These are phyloP conservation scores for Drosophila repleta DNA, from an alignment of 1,140 invertebrate genomes.

Conservation along the genomic window DNA sequence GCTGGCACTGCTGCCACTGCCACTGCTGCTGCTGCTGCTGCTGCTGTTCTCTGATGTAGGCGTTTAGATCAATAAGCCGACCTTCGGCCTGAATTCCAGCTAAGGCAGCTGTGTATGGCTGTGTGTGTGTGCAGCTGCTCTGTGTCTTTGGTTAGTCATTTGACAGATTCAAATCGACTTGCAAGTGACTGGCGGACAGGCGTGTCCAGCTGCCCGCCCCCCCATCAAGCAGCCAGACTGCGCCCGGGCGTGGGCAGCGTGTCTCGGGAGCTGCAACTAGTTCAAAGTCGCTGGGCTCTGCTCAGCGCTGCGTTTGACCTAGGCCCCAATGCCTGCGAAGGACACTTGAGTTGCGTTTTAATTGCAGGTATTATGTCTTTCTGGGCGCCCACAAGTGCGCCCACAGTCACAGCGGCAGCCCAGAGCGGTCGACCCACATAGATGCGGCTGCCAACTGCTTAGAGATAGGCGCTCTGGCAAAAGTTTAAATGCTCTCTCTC, in stretches of 20 bases:
- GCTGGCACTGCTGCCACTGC: neutral
- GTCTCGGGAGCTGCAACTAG: conserved; percentile 50
- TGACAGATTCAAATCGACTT: conserved; percentile 63
- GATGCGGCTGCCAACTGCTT: conserved; percentile 28
- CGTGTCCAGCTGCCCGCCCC: neutral
- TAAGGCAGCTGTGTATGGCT: conserved; percentile 11
- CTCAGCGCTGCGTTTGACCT: conserved; percentile 65
- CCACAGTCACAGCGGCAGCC: conserved; percentile 12
- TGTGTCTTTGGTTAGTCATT: conserved; percentile 67
- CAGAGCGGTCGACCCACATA: conserved; percentile 45
- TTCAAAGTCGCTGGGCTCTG: conserved; percentile 55
- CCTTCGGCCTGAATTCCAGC: conserved; percentile 59
- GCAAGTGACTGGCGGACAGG: conserved; percentile 30
- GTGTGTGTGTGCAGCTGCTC: neutral
- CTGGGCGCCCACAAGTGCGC: conserved; percentile 57
- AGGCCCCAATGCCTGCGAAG: conserved; percentile 76
- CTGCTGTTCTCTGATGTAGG: conserved; percentile 31
- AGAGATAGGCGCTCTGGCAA: conserved; percentile 28
- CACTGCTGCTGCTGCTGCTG: neutral
- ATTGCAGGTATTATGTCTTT: conserved; percentile 82
- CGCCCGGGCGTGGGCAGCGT: neutral
- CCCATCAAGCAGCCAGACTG: neutral
- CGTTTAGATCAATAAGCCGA: conserved; percentile 71
- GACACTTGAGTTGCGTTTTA: conserved; percentile 78
- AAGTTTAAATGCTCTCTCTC: conserved; percentile 1